Conservation (phyloP, 2,888 invertebrate genomes). For the Apodemia mormo region DNA sequence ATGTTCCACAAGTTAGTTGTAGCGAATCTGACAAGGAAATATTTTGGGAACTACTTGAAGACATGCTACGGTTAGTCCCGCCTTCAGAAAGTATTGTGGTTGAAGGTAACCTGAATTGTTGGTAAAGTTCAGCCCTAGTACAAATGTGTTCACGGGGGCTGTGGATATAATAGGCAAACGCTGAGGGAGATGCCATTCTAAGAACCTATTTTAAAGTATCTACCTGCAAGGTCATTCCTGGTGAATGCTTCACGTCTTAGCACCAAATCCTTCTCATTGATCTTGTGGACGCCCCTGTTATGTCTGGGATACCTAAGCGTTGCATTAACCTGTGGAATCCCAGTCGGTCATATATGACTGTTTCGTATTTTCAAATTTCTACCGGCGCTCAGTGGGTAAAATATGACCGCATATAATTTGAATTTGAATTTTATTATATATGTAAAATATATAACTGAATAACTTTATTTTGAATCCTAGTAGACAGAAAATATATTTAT, state of each 20-base stretch:
- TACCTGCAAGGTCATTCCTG: no score
- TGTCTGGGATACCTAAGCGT: neutral
- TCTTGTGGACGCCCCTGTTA: neutral
- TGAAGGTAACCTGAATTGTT: conserved; percentile 15
- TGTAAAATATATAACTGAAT: no score
- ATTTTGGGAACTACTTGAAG: neutral
- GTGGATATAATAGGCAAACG: conserved; percentile 1
- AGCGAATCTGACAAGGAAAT: conserved; percentile 22
- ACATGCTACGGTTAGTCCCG: conserved; percentile 15
- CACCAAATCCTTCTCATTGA: neutral
- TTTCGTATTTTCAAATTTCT: no score
- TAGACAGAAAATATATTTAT: no score
- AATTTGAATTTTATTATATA: no score
- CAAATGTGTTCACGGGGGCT: conserved; percentile 8
- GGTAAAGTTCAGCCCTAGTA: neutral
- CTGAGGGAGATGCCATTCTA: neutral
- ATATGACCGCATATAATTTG: no score
- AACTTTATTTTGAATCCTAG: no score
- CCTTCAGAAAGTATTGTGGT: neutral
- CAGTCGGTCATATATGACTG: no score
- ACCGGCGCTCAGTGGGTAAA: no score
- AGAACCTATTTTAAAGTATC: neutral
- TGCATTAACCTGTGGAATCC: neutral
- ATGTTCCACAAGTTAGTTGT: conserved; percentile 25
- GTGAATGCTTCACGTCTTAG: no score